These are phyloP conservation scores for Carabus problematicus DNA, from an alignment of 2,888 invertebrate species.

Conservation along the genomic window DNA sequence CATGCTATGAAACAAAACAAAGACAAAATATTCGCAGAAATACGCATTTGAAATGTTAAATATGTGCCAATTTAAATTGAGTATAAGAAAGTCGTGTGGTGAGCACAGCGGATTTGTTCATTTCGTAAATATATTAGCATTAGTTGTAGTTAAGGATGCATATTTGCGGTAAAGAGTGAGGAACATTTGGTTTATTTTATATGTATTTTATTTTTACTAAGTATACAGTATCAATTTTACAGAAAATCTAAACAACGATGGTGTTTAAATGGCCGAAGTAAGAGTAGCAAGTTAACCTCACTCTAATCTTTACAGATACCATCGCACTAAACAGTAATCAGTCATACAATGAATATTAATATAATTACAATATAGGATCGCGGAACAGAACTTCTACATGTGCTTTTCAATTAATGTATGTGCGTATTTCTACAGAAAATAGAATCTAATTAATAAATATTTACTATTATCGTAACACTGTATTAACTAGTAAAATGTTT, in stretches of 20 bases:
- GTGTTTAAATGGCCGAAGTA: no score
- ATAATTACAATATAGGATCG: slow-evolving; percentile 7
- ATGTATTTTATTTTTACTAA: slow-evolving; percentile 37
- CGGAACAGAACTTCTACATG: slow-evolving; percentile 29
- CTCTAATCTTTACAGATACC: background rate
- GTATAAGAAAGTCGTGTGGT: no score
- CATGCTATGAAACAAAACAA: no score
- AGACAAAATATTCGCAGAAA: no score
- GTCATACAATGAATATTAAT: slow-evolving; percentile 42
- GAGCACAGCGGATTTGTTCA: no score
- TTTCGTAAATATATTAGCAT: no score
- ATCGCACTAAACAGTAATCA: slow-evolving; percentile 41
- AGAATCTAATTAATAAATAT: slow-evolving; percentile 35
- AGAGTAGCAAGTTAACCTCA: no score
- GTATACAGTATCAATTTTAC: slow-evolving; percentile 39
- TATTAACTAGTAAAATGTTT: slow-evolving; percentile 15
- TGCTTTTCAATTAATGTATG: slow-evolving; percentile 30
- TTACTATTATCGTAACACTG: slow-evolving; percentile 26
- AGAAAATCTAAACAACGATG: slow-evolving; percentile 19
- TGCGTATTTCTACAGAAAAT: slow-evolving; percentile 38
- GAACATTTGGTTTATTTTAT: slow-evolving; percentile 20
- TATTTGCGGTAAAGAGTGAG: no score
- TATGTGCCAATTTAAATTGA: no score
- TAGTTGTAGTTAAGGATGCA: no score
- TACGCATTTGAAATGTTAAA: no score